Evolutionary conservation across 2,113 vertebrate genomes (phyloP), one percentile per base, ranked within the genome.

Genomic region (Caranx melampygus): DNA sequence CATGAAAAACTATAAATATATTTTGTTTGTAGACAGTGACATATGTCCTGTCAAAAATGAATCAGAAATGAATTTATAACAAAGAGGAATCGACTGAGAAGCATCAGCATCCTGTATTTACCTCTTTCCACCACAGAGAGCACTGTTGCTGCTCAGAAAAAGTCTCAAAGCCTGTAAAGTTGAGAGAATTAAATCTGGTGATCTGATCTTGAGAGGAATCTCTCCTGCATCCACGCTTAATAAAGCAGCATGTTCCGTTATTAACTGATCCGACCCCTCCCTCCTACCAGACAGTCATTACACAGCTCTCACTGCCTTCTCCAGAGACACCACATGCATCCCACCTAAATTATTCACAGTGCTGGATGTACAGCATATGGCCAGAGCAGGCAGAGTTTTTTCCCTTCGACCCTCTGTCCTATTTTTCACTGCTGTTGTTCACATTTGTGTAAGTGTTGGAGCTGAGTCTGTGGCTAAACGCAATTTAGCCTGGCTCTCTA

Each of bases 291-390:
- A 51, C 2, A 12, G 40, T 72, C 45, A 40, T 81, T 67, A 34
- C 67, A 45, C 70, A 51, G 21, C 33, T 11, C 16, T 35, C 51
- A 31, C 18, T 26, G 16, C 5, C 4, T 54, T 18, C 78, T 74
- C 63, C 60, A 59, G 37, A 74, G 44, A 65, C 78, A 4, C 4
- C n/a, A 13, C 13, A 57, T 79, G 45, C 40, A 16, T 61, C 34
- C 63, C 34, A 12, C n/a, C 44, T 81, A 45, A 74, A 81, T 81
- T 44, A 81, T 81, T 81, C 54, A 67, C n/a, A 35, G 45, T 0
- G 0, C 63, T 68, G 63, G 55, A 52, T 34, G 31, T 34, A 74
- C 55, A 81, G 37, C 78, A 80, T 67, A 73, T 68, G 70, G 70
- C 3, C 16, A 21, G 9, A 18, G 78, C 63, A 60, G 52, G n/a